Base-by-base conservation (phyloP, 2,113 vertebrate species). In the Trichomycterus rosablanca region DNA sequence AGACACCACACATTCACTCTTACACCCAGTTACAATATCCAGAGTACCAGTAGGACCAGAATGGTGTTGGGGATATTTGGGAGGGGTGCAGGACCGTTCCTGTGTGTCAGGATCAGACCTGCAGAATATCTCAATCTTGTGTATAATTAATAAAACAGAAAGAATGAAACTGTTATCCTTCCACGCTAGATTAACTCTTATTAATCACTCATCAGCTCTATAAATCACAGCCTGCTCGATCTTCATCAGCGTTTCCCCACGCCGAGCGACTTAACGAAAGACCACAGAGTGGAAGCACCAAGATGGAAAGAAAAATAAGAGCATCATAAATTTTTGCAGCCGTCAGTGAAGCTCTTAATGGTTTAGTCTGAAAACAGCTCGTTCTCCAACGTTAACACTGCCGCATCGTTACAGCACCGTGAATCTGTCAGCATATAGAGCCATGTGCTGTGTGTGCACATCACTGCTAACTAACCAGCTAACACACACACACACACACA, bases 381-480 rank as follows among this genome's bases (percentile, higher is more conserved):
- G 68, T 55, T 51, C 32, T 63, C 63, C 68, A 51, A 42, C 18
- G 34, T 77, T 75, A 79, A 84, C 81, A 77, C 78, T 83, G 75
- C 79, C 74, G 80, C 74, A 73, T 84, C 79, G 75, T 84, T 80
- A 80, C 74, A 74, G 76, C 74, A 70, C 71, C 71, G 67, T 84
- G 80, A 83, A 86, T 81, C 81, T 80, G 81, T 85, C 83, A 79
- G 68, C 61, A 49, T 44, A 40, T 32, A 52, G 53, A 72, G 74
- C 74, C 64, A 75, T 70, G 65, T 68, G 61, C 23, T 32, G 49
- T 49, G 35, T 16, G 18, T 19, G 2, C 42, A 8, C 52, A 12
- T n/a, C 53, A 58, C 43, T n/a, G n/a, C n/a, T n/a, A n/a, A n/a
- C n/a, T n/a, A n/a, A n/a, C n/a, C n/a, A n/a, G n/a, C n/a, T n/a